Base-by-base conservation (phyloP, 1,140 invertebrate species). In the Euwallacea similis region DNA sequence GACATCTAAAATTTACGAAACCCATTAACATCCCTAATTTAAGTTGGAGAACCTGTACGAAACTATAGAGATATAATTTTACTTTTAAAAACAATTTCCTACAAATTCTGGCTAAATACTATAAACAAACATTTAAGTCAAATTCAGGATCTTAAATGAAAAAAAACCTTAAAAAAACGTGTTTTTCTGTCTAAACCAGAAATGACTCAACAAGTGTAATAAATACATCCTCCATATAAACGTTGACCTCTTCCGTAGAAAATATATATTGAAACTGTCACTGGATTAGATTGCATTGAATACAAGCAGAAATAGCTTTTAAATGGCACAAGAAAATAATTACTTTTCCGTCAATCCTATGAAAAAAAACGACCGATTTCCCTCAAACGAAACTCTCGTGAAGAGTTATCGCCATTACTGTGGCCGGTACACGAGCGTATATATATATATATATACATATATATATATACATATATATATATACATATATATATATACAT, bases 1-100 rank as follows among this genome's bases (percentile, higher is more conserved):
- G 54, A 66, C 63, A 71, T 71, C 66, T 71, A 65, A 66, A 71
- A 71, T 71, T 66, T 56, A 65, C 42, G 67, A 60, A 41, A 44
- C 46, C 33, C 69, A 58, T 71, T 71, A 71, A 10, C 67, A 33
- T 33, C 21, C 4, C 21, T 33, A 33, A 33, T 33, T 33, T 33
- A 33, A 33, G 21, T 33, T 33, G 21, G 21, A 4, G 21, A 33
- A 33, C 21, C 21, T 33, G 21, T 33, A 4, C 21, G 21, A 33
- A 33, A 33, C 21, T 33, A 33, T 33, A 33, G 21, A 33, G 21
- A 1, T 33, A 33, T 33, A 33, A 2, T 33, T 33, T 33, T 33
- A 1, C 21, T 33, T 33, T 33, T 33, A 4, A 4, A 33, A 33
- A 33, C 4, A 33, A 33, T 33, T 33, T 4, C 21, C 21, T 33